Base-by-base conservation (phyloP, 2,113 vertebrate genomes). In the Ptilorrhoa leucosticta region DNA sequence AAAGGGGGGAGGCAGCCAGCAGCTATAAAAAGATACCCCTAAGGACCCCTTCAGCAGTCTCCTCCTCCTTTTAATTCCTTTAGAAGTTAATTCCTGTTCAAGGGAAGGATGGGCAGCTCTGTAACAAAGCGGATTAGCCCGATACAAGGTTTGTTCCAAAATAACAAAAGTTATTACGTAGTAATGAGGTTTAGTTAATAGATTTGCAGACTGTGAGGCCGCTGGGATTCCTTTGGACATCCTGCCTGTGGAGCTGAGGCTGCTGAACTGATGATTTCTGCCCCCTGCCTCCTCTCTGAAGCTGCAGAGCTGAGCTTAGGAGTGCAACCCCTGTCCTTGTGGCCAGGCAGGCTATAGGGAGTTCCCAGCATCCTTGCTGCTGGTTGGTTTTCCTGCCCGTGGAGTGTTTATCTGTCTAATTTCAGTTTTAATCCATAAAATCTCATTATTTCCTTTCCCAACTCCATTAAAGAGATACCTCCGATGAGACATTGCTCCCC, bases 141-240 rank as follows among this genome's bases (percentile, higher is more conserved):
- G 75, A 96, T 94, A 90, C 85, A 53, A 93, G 94, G 94, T 96
- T 96, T 95, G 83, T 45, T 96, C 85, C 22, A 24, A 92, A 93
- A 96, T 93, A 96, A 96, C 96, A 95, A 26, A 96, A 93, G 96
- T 96, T 97, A 83, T 93, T 96, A 78, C 68, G 18, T 89, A 84
- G 94, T 92, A 96, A 97, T 94, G 96, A 94, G 92, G 92, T 93
- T 96, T 71, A 68, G 83, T 89, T 70, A 89, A 95, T 94, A 81
- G 92, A 96, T 78, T 86, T 24, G 4, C 45, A 28, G 90, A 15
- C 93, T 92, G 26, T 1, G 24, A n/a, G 93, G 47, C 79, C 64
- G 1, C 56, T 91, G 85, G 85, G 92, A 95, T 80, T 73, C 83
- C 80, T 80, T 18, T 93, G 94, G 83, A 27, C 65, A 8, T 56